phyloP scores from a whole-genome alignment of 1,140 invertebrate species.

The Holcopasites calliopsidis region DNA sequence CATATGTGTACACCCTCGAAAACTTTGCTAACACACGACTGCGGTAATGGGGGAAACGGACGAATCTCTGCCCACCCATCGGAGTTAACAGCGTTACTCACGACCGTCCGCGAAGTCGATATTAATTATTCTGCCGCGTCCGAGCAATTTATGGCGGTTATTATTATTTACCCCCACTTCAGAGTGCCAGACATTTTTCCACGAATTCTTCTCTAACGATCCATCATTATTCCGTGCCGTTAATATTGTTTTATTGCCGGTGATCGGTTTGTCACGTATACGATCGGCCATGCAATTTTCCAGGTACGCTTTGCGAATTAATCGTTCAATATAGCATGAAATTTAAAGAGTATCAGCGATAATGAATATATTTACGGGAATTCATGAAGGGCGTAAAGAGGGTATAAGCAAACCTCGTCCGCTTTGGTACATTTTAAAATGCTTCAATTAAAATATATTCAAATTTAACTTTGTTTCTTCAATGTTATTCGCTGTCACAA shows the following conservation, averaged over 20 bases:
- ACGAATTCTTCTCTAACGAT: conserved; percentile 21
- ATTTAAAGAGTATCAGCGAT: background rate
- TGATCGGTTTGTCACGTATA: background rate
- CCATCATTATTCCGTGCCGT: conserved; percentile 18
- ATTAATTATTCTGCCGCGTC: conserved; percentile 51
- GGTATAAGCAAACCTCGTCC: too few relatives aligned
- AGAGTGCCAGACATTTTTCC: conserved; percentile 3
- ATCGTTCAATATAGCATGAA: background rate
- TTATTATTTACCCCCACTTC: conserved; percentile 35
- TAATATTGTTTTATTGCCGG: background rate
- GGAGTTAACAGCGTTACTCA: conserved; percentile 29
- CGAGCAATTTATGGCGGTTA: conserved; percentile 54
- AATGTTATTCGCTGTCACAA: too few relatives aligned
- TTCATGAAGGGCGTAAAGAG: too few relatives aligned
- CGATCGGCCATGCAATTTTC: background rate
- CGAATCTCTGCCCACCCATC: conserved; percentile 30
- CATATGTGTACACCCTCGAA: conserved; percentile 44
- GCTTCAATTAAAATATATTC: too few relatives aligned
- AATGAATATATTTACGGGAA: too few relatives aligned
- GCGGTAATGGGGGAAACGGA: conserved; percentile 37
- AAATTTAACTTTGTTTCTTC: too few relatives aligned
- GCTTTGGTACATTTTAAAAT: too few relatives aligned
- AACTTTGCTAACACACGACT: conserved; percentile 46
- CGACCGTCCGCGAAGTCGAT: conserved; percentile 54
- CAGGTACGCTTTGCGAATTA: conserved; percentile 1